phyloP scores from a whole-genome alignment of 2,113 vertebrate species.

The Ceuthmochares aereus region DNA sequence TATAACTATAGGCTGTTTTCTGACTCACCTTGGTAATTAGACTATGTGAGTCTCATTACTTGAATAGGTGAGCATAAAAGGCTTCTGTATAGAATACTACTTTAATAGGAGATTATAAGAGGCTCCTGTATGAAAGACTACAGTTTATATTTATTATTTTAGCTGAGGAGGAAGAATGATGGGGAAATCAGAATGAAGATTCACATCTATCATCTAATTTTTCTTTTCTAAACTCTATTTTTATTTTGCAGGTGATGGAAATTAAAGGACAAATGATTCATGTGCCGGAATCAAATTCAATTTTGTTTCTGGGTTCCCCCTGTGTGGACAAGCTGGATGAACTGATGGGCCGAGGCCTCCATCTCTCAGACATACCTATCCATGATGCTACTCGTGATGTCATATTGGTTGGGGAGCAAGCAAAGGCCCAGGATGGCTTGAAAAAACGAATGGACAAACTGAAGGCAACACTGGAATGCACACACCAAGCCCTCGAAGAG shows the following conservation, averaged over 20 bases:
- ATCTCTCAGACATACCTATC: slow-evolving; percentile 97
- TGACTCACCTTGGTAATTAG: neutral
- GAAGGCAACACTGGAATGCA: slow-evolving; percentile 94
- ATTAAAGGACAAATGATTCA: slow-evolving; percentile 99
- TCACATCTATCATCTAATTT: neutral
- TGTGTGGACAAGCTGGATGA: slow-evolving; percentile 98
- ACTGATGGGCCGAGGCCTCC: slow-evolving; percentile 94
- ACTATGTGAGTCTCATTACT: neutral
- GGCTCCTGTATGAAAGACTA: neutral
- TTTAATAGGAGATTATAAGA: neutral
- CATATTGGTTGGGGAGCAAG: slow-evolving; percentile 96
- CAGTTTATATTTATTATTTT: neutral
- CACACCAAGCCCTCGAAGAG: slow-evolving; percentile 94
- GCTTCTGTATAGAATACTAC: neutral
- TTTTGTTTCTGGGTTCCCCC: slow-evolving; percentile 96
- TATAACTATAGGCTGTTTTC: neutral
- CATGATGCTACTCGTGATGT: slow-evolving; percentile 97
- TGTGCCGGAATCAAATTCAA: slow-evolving; percentile 90
- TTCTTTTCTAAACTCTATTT: slow-evolving; percentile 8
- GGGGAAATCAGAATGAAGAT: neutral
- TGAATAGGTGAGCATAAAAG: neutral
- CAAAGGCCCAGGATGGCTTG: slow-evolving; percentile 96
- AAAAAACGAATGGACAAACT: slow-evolving; percentile 99
- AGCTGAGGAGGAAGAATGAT: neutral
- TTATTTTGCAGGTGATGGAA: slow-evolving; percentile 91